Evolutionary conservation across 2,797 vertebrate species (phyloP), one percentile per base, ranked within the genome.

Genomic region (Macroramphosus scolopax): DNA sequence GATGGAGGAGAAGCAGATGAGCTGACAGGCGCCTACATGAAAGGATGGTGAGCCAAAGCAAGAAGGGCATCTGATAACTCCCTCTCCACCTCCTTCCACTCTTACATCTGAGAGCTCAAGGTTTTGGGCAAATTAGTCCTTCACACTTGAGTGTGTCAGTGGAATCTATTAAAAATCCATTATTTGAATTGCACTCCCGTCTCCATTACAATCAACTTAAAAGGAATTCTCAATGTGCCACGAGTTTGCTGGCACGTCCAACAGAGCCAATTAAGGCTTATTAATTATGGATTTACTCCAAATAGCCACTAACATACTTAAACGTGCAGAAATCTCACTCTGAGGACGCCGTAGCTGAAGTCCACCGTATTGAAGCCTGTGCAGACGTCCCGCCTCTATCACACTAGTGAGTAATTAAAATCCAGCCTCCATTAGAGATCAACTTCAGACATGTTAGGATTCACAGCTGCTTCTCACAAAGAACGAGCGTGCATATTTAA

Each of bases 401-500:
- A n/a, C n/a, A n/a, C n/a, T n/a, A n/a, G n/a, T n/a, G n/a, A n/a
- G n/a, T n/a, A n/a, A n/a, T 80, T 74, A 83, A 66, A 88, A 72
- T 69, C 49, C 38, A 39, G 3, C 54, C 83, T 75, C 82, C 72
- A 66, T 87, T 85, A 67, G 66, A 77, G 77, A 85, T 81, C 44
- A 31, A 37, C 74, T n/a, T n/a, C n/a, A n/a, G n/a, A n/a, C n/a
- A n/a, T n/a, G n/a, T n/a, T n/a, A 70, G 84, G 84, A 70, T 72
- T 71, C 83, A 74, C 30, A 48, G 24, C 45, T 49, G 26, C 89
- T 94, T 92, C 92, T 82, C 88, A 91, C 91, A 85, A 92, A 91
- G 77, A 74, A 66, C 76, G 81, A 89, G 82, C 77, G 62, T 79
- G 84, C 75, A 86, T 80, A 83, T 88, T 80, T 31, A 13, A 49